A percentile compares a stretch with the other conserved stretches of the same genome.
Conservation (phyloP, 2,888 invertebrate genomes). For the Iselma pallidipennis region DNA sequence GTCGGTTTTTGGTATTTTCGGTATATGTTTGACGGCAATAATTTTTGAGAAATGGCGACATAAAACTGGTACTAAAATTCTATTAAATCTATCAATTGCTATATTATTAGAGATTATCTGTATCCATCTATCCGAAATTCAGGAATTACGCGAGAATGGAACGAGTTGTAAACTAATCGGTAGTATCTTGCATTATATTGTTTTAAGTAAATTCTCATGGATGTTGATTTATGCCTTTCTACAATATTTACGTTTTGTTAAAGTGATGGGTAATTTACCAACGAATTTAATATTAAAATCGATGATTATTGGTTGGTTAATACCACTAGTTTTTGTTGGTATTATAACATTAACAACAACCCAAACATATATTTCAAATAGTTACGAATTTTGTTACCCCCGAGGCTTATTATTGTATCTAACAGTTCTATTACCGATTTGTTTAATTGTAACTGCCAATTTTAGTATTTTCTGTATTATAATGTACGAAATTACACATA, state of each 20-base stretch:
- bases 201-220: constrained; percentile 71
- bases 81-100: constrained; percentile 62
- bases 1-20: constrained; percentile 59
- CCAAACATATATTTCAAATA: constrained; percentile 57
- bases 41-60: constrained; percentile 64
- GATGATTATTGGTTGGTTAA: constrained; percentile 67
- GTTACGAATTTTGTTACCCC: constrained; percentile 61
- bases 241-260: constrained; percentile 69
- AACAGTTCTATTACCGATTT: constrained; percentile 61
- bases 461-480: constrained; percentile 63
- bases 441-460: constrained; percentile 60
- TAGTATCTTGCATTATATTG: constrained; percentile 66
- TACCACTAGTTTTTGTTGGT: constrained; percentile 60
- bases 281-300: constrained; percentile 66
- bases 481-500: constrained; percentile 58
- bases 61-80: constrained; percentile 65
- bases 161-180: constrained; percentile 62
- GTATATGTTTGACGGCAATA: constrained; percentile 60
- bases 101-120: constrained; percentile 56
- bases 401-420: constrained; percentile 61
- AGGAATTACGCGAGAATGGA: constrained; percentile 8
- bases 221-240: constrained; percentile 72
- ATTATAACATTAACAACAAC: constrained; percentile 58
- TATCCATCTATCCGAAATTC: constrained; percentile 43
- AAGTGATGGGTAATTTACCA: constrained; percentile 64